Evolutionary conservation across 2,797 vertebrate species (phyloP), one percentile per base, ranked within the genome.

Genomic region (Danio albolineatus): DNA sequence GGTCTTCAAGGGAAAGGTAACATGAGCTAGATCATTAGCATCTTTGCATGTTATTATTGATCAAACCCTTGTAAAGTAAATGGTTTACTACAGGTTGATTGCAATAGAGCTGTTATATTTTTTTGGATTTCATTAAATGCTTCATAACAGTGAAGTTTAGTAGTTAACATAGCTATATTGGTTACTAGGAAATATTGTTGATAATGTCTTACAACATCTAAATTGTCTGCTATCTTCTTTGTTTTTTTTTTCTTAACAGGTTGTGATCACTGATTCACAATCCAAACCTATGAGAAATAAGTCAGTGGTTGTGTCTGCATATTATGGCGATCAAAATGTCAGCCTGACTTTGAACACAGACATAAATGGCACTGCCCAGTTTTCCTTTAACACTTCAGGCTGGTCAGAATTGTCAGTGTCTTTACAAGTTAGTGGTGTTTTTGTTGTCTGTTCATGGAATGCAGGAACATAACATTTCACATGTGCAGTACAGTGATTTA

Each of bases 361-460:
- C 79, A 19, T 6, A 2, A 87, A 87, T 0, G 96, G 95, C 4
- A 7, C 92, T 75, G 92, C 91, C 64, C 54, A 56, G 0, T 95
- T 97, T 81, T 93, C 92, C 17, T 89, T 97, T 41, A 85, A 95
- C 84, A 96, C 95, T 0, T 83, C 84, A 66, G 86, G 53, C 21
- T 95, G 89, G 95, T 89, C 28, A 17, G 46, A 36, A 39, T 54
- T 78, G 0, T 4, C 13, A 0, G 85, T 95, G 10, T 38, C 0
- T 53, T 78, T 97, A 14, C 84, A 36, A 90, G 96, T 97, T 65
- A 85, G 95, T 57, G 0, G 9, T 39, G 41, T 41, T 21, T 67
- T 53, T 66, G 16, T 59, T 17, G 2, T 21, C 1, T 62, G 28
- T 28, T 28, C 1, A 28, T 28, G n/a, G n/a, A n/a, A n/a, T n/a